Evolutionary conservation across 2,888 invertebrate species (phyloP), one percentile per base, ranked within the genome.

Genomic region (Cerastis rubricosa): DNA sequence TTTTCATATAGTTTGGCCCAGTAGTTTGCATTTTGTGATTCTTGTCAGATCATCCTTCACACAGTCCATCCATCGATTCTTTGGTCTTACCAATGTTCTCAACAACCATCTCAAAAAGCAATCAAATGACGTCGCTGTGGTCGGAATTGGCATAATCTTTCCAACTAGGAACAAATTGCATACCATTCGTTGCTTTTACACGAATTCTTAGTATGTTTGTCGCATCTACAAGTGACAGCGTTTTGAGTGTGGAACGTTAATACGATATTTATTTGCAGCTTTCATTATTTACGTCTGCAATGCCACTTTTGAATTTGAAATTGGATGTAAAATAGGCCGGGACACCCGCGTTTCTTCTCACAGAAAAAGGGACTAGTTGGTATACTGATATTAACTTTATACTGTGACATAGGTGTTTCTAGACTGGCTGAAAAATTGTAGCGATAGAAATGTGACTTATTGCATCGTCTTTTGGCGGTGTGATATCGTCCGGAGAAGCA

Each of bases 401-500:
- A 64, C 59, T 61, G 29, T 59, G 40, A 45, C 43, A 45, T 19
- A 22, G 43, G 7, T 29, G 43, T 71, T 54, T 45, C n/a, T 29
- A 54, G 6, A 45, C 43, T 40, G 29, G n/a, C n/a, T 54, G n/a
- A 47, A 61, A 71, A 78, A 69, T 1, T 71, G 68, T 65, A 59
- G 22, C 65, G 17, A n/a, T 57, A 67, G 14, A 67, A 63, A 61
- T 71, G 45, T 49, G 61, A 78, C 35, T 69, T 71, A 65, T 83
- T 79, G 43, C 43, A 61, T 51, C 47, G 59, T 35, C 54, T 25
- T 29, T 51, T 25, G 11, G 19, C n/a, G 22, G 11, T 59, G 22
- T 61, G 59, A 67, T 82, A 73, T 74, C 47, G 49, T 83, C 71
- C 61, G 47, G 19, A 71, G 71, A 75, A 70, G 66, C 66, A 51